Base-by-base conservation (phyloP, 2,797 vertebrate genomes). In the Bucorvus abyssinicus region DNA sequence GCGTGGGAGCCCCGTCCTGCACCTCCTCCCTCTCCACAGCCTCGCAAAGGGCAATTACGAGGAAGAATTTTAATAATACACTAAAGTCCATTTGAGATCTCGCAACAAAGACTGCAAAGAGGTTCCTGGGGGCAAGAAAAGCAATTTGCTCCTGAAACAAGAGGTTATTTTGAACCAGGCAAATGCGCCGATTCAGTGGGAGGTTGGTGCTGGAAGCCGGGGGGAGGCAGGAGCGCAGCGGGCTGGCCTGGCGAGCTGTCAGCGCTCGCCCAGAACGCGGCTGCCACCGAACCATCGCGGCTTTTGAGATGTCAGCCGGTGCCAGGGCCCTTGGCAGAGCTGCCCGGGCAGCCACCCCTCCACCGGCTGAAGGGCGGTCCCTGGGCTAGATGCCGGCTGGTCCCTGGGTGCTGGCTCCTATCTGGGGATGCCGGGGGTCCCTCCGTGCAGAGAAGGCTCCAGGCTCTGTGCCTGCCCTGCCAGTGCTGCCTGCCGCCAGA, bases 371-470 rank as follows among this genome's bases (percentile, higher is more conserved):
- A 38, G 2, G 0, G 9, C 1, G 4, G 38, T 24, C 15, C 38
- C 38, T 5, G 53, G n/a, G n/a, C n/a, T n/a, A n/a, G n/a, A n/a
- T n/a, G n/a, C n/a, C n/a, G n/a, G n/a, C n/a, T n/a, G n/a, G n/a
- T n/a, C n/a, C n/a, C n/a, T n/a, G 12, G 9, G 2, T 2, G 7
- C 19, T 1, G 3, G 47, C 42, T 69, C 53, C 32, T 0, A 0
- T 0, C 42, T 2, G 13, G 11, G 49, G 82, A 12, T 18, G 89
- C 70, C 32, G 83, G 20, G 2, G 22, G 24, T 81, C 29, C 38
- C 65, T 5, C 47, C 1, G 24, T 3, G 61, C 89, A 9, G 36
- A 19, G 44, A 4, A 8, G 47, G 70, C 79, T 44, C 17, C 30
- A 3, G 84, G 81, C 56, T 64, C 57, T 2, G 15, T 14, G n/a